Evolutionary conservation across 2,113 vertebrate genomes (phyloP), one percentile per base, ranked within the genome.

Genomic region (Ramphastos sulfuratus): DNA sequence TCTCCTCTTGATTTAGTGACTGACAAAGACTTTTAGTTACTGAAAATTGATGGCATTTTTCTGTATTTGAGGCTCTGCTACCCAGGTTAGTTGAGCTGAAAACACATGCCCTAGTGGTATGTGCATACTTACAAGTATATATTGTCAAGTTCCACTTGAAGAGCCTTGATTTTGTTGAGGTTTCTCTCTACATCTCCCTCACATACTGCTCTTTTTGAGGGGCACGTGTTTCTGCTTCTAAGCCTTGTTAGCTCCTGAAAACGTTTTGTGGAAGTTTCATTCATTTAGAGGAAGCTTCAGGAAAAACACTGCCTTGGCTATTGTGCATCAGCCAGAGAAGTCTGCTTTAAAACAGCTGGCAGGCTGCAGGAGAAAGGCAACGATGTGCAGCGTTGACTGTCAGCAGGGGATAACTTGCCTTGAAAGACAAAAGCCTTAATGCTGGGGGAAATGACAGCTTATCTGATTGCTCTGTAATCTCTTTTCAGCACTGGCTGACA

Each of bases 401-500:
- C 81, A 90, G 23, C 31, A 73, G 30, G n/a, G 60, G 15, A 91
- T 83, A 92, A 67, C 35, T 80, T 84, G n/a, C 19, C 27, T 96
- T 73, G 70, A 48, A 83, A 94, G 70, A 71, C 60, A 80, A 93
- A 91, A 94, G 16, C 52, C 25, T 78, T 65, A 79, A 88, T 92
- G 27, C 64, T 39, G 67, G 76, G 64, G 56, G 88, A 95, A 80
- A 82, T 82, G 64, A 79, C 33, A 61, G 11, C 12, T 95, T 46
- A 58, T 84, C 83, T 94, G 89, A 96, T 86, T 94, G 85, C 72
- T 93, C 67, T 94, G 58, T 93, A 60, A 93, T 97, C 79, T 95
- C 64, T 93, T 97, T 96, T 85, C 97, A 99, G 99, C 99, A 99
- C 94, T 99, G 99, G 99, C 95, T 99, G 97, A 99, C 99, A 8